Base-by-base conservation (phyloP, 2,888 invertebrate species). In the Tuberolachnus salignus region DNA sequence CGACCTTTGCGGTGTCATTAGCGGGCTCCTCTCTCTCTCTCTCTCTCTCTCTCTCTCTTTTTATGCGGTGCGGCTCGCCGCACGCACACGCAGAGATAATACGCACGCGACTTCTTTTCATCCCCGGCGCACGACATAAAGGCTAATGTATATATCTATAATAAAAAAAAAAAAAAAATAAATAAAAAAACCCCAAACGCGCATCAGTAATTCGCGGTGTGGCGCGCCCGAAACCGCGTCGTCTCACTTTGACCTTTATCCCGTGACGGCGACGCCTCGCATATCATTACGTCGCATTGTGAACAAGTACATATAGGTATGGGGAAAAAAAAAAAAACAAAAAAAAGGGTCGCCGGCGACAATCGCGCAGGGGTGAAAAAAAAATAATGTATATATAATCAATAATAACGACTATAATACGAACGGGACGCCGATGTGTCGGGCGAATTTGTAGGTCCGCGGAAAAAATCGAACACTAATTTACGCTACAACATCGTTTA, bases 1-100 rank as follows among this genome's bases (percentile, higher is more conserved):
- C 66, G 67, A 67, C 78, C 67, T 78, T 78, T 78, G 78, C 67
- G 78, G 78, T 78, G 78, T 78, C 78, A 78, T 78, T 78, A 78
- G 78, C 44, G 75, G 75, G 67, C 34, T 67, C 75, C n/a, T 78
- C 19, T 49, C 19, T 23, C n/a, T n/a, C 10, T 1, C 13, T 49
- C 23, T 46, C 23, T 11, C 8, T 19, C 21, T 67, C 57, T 75
- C 44, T 55, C 49, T 63, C 63, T 63, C 26, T 42, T 13, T 51
- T 19, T 10, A 34, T n/a, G 3, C 19, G 26, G 3, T n/a, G 4
- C 9, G 23, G 9, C 23, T 9, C 13, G 14, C 49, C 16, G 16
- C 49, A 23, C 10, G 13, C 9, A 23, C 26, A 16, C 23, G 44
- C 23, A 23, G 13, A 44, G 46, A 11, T 13, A 3, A 3, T 34